Evolutionary conservation across 2,797 vertebrate species (phyloP).

Genomic region (Pantherophis vulpinus): DNA sequence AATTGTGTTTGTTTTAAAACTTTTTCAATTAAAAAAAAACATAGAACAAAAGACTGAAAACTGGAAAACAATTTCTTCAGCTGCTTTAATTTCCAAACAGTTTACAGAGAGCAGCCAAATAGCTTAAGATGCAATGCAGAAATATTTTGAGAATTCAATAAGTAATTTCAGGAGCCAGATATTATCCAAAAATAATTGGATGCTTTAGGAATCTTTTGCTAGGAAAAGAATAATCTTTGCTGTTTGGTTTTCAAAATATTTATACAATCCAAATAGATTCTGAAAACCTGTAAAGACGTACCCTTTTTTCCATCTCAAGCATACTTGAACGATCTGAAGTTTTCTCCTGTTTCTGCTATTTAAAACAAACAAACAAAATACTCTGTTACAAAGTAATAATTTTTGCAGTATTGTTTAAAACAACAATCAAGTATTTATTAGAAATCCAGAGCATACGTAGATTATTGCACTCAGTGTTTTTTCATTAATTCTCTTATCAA

Average conservation of each 20-base stretch:
- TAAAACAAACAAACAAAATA: slow-evolving; percentile 53
- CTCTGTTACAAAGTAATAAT: slow-evolving; percentile 37
- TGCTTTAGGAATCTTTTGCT: background rate
- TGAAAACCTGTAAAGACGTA: slow-evolving; percentile 61
- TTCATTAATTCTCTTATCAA: background rate
- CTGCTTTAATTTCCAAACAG: background rate
- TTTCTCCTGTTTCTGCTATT: slow-evolving; percentile 86
- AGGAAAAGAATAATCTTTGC: slow-evolving; percentile 32
- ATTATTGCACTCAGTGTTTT: background rate
- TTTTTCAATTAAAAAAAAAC: too few species aligned
- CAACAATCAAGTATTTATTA: background rate
- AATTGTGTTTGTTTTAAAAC: too few species aligned
- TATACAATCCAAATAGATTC: background rate
- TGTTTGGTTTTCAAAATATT: slow-evolving; percentile 31
- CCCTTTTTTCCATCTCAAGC: slow-evolving; percentile 90
- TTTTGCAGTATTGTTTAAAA: background rate
- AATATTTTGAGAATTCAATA: background rate
- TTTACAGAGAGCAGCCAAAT: background rate
- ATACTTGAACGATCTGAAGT: slow-evolving; percentile 85
- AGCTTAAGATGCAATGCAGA: background rate
- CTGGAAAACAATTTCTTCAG: background rate
- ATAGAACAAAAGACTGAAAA: background rate
- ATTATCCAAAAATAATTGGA: background rate
- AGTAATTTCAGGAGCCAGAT: slow-evolving; percentile 46
- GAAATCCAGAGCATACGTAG: background rate